Conservation (phyloP, 1,140 invertebrate species). For the Drosophila lini region DNA sequence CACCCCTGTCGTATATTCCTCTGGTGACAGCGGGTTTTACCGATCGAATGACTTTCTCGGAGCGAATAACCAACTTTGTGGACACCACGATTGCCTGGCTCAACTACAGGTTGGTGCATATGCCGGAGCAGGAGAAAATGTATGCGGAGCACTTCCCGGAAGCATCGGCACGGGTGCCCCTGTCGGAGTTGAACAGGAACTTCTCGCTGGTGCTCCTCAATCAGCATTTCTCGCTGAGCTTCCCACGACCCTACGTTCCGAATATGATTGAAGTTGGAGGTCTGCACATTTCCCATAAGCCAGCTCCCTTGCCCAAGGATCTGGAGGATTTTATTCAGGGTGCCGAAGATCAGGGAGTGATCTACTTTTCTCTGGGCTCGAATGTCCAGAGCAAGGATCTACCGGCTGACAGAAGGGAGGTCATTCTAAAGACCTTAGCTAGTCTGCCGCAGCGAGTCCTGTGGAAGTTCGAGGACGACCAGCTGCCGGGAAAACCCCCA, state of each 20-base stretch:
- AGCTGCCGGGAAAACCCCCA: slow-evolving; percentile 85
- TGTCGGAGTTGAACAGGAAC: slow-evolving; percentile 80
- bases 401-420: slow-evolving; percentile 84
- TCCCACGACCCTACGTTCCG: slow-evolving; percentile 85
- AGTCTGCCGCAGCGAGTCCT: slow-evolving; percentile 87
- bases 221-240: slow-evolving; percentile 85
- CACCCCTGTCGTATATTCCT: slow-evolving; percentile 79
- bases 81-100: slow-evolving; percentile 45
- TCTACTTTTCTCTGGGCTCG: slow-evolving; percentile 88
- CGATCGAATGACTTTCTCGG: slow-evolving; percentile 84
- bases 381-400: slow-evolving; percentile 86
- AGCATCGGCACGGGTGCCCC: slow-evolving; percentile 59
- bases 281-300: slow-evolving; percentile 84
- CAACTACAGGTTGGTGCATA: slow-evolving; percentile 38
- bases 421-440: slow-evolving; percentile 86
- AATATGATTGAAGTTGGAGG: slow-evolving; percentile 87
- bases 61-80: slow-evolving; percentile 84
- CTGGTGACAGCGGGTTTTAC: slow-evolving; percentile 62
- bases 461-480: slow-evolving; percentile 89
- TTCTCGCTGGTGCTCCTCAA: slow-evolving; percentile 86
- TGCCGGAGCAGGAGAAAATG: slow-evolving; percentile 70
- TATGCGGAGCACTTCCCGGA: slow-evolving; percentile 84
- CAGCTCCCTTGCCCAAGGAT: slow-evolving; percentile 83
- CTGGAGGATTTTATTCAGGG: slow-evolving; percentile 86
- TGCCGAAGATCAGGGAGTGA: slow-evolving; percentile 85